Evolutionary conservation across 2,797 vertebrate genomes (phyloP).

Genomic region (Enteromius thamalakanensis): DNA sequence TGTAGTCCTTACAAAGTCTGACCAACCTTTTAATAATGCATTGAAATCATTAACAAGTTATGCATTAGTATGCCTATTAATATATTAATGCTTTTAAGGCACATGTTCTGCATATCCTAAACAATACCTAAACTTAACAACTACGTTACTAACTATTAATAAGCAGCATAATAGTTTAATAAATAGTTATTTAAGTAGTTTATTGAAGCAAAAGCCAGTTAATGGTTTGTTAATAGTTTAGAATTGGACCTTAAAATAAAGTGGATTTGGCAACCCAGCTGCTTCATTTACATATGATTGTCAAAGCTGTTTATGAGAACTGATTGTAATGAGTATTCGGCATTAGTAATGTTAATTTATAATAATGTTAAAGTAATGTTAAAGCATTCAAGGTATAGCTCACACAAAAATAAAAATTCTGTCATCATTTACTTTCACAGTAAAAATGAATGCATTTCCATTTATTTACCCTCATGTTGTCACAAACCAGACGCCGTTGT

Average conservation of each 20-base stretch:
- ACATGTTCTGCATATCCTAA: no score
- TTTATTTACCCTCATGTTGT: neutral
- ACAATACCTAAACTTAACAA: no score
- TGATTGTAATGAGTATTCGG: neutral
- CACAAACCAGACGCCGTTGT: neutral
- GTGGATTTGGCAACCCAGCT: neutral
- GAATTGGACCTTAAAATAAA: neutral
- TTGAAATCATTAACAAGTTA: no score
- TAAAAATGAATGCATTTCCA: neutral
- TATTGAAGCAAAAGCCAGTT: neutral
- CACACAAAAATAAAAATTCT: neutral
- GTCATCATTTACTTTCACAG: neutral
- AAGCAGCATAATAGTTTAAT: neutral
- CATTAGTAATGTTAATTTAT: no score
- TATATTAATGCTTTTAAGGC: no score
- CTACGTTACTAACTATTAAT: neutral
- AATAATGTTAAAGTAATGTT: no score
- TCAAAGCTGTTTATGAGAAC: neutral
- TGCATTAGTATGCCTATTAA: no score
- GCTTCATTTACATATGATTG: neutral
- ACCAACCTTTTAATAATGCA: no score
- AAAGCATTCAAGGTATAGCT: neutral
- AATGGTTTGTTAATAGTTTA: neutral
- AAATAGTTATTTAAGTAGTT: no score
- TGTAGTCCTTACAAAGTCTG: neutral